Evolutionary conservation across 2,888 invertebrate species (phyloP), one percentile per base, ranked within the genome.

Genomic region (Liopterus haemorrhoidalis): DNA sequence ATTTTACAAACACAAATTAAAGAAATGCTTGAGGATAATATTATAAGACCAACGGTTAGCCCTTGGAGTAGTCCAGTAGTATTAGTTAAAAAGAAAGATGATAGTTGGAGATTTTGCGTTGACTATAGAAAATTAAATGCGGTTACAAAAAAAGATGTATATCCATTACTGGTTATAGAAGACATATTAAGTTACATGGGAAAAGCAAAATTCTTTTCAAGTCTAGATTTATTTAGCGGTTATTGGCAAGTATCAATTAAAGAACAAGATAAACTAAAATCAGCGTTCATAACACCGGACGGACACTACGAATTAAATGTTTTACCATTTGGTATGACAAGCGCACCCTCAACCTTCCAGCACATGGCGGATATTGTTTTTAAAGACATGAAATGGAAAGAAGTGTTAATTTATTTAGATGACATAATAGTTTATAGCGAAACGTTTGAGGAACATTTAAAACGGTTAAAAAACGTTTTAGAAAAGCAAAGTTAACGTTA

Each of bases 81-180:
- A 9, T 41, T 53, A 5, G 46, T 51, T 4, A 37, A 46, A n/a
- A 47, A 52, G 36, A 50, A 50, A 24, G 48, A 50, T 36, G 49
- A 44, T 2, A 30, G 22, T 1, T 35, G 18, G 9, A 15, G 53
- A 11, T 53, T 54, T 28, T 54, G 52, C 15, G 49, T 48, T 8
- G 49, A 52, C 16, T 52, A 51, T 22, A 19, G 48, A 35, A 41
- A 46, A 54, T 6, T 54, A 12, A 54, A 52, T 31, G 9, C 12
- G 2, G 48, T 8, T 52, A 49, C 12, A 49, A 41, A 33, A 32
- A 4, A 32, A 14, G 32, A 32, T 12, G 32, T 32, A 5, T 32
- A 32, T 15, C 32, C 32, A 4, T 15, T 32, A 15, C 32, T 16
- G 3, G 15, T 32, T 32, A 32, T 32, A 3, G 14, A 32, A 5